Base-by-base conservation (phyloP, 2,888 invertebrate species). In the Luperina nickerlii region DNA sequence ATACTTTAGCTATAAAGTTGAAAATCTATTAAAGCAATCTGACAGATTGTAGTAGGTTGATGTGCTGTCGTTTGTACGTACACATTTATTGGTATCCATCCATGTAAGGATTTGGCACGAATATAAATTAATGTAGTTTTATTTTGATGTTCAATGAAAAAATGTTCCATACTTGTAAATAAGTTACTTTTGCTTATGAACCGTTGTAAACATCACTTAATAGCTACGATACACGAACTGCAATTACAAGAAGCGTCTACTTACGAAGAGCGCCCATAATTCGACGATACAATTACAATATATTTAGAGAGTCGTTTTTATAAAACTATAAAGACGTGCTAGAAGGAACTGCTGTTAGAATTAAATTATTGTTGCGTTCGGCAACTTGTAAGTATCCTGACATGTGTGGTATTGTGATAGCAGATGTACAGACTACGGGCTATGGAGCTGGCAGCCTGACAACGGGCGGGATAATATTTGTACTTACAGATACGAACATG, bases 381-480 rank as follows among this genome's bases (percentile, higher is more conserved):
- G 57, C 63, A 27, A 48, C 74, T 63, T 62, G 68, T 63, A 27
- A 63, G 78, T 57, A 18, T 45, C 38, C 42, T 77, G 51, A 57
- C 87, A 86, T 83, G 84, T 78, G 81, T 78, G 81, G 74, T 32
- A 67, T 72, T 83, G 81, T 81, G 69, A 24, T n/a, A 76, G 87
- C 81, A 87, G 84, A 86, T 87, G 81, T 79, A 63, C 63, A 27
- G 67, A 62, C 63, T 38, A 6, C n/a, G 48, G 60, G 20, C 63
- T 27, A 15, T 18, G 48, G 24, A 54, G 66, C 84, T 87, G 87
- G 87, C 85, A 84, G n/a, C 2, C 32, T 76, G 83, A 85, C 85
- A 85, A 76, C 67, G 51, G 57, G 63, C 78, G 78, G 84, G 62
- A 72, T 78, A 75, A 76, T 86, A 78, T 78, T 81, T 81, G 83